These are phyloP conservation scores for Zoanthus sociatus DNA, from an alignment of 92 coral and sea anemone genomes.

Conservation along the genomic window DNA sequence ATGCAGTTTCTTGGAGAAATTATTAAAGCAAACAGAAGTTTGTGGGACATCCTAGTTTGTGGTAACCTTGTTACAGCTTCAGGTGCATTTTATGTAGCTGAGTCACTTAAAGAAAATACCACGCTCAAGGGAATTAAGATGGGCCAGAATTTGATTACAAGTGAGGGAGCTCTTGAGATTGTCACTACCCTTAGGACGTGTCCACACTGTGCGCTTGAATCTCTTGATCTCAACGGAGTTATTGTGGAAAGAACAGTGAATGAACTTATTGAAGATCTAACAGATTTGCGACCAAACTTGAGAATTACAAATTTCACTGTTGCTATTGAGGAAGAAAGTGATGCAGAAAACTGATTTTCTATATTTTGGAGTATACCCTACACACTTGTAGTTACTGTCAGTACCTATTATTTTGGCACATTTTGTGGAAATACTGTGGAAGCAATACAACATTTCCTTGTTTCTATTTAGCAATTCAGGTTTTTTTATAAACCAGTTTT, in stretches of 20 bases:
- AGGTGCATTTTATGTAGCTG: constrained; percentile 79
- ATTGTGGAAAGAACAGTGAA: constrained; percentile 67
- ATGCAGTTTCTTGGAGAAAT: constrained; percentile 71
- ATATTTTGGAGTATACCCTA: neutral
- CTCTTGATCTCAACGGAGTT: constrained; percentile 86
- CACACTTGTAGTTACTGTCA: too few relatives aligned
- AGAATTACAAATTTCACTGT: constrained; percentile 68
- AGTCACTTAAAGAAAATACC: constrained; percentile 68
- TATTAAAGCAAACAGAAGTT: constrained; percentile 60
- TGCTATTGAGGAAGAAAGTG: constrained; percentile 43
- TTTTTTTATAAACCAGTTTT: too few relatives aligned
- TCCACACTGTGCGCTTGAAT: constrained; percentile 50
- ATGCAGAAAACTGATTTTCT: neutral
- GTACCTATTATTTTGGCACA: too few relatives aligned
- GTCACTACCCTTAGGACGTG: constrained; percentile 44
- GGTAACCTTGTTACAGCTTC: constrained; percentile 80
- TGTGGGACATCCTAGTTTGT: constrained; percentile 70
- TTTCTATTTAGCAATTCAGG: too few relatives aligned
- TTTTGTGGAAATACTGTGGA: too few relatives aligned
- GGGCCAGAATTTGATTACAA: constrained; percentile 84
- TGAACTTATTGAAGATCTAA: constrained; percentile 46
- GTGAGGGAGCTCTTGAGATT: constrained; percentile 77
- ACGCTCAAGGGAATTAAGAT: constrained; percentile 68
- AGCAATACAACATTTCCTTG: too few relatives aligned
- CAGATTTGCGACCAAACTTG: constrained; percentile 54